Evolutionary conservation across 2,888 invertebrate genomes (phyloP).

Genomic region (Julus scanicus): DNA sequence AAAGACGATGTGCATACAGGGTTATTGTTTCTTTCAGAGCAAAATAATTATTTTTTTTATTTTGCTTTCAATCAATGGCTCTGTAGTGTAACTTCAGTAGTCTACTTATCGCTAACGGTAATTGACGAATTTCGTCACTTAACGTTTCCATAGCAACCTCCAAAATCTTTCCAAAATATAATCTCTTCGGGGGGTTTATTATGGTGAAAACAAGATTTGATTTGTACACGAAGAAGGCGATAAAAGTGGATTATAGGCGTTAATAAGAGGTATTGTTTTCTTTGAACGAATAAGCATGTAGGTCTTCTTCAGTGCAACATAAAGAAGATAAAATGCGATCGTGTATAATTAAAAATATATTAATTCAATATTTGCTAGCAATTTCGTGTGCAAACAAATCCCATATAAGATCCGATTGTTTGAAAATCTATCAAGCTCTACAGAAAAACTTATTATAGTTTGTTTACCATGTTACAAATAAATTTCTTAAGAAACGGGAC

Average conservation of each 20-base stretch:
- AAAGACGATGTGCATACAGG: constrained; percentile 11
- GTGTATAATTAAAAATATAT: constrained; percentile 6
- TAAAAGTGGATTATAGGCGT: constrained; percentile 45
- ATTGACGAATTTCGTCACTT: constrained; percentile 6
- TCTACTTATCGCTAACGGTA: constrained; percentile 11
- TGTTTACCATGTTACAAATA: constrained; percentile 6
- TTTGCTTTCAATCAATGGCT: constrained; percentile 10
- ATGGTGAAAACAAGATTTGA: constrained; percentile 40
- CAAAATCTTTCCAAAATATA: constrained; percentile 19
- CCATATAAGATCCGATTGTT: background rate
- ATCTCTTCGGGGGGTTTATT: constrained; percentile 28
- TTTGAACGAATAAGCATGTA: constrained; percentile 2
- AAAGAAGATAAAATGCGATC: background rate
- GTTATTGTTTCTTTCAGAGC: constrained; percentile 32
- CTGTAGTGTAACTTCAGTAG: background rate
- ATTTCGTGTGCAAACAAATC: constrained; percentile 1
- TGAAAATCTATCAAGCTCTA: background rate
- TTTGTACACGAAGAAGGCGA: constrained; percentile 37
- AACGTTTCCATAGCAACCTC: constrained; percentile 1
- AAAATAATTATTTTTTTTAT: constrained; percentile 29
- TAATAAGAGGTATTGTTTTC: constrained; percentile 25
- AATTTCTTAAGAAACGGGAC: background rate
- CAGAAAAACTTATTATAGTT: background rate
- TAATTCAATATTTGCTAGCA: background rate
- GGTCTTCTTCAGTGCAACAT: background rate